These are phyloP conservation scores for Epistrophe eligans DNA, from an alignment of 2,888 invertebrate genomes.

Conservation along the genomic window DNA sequence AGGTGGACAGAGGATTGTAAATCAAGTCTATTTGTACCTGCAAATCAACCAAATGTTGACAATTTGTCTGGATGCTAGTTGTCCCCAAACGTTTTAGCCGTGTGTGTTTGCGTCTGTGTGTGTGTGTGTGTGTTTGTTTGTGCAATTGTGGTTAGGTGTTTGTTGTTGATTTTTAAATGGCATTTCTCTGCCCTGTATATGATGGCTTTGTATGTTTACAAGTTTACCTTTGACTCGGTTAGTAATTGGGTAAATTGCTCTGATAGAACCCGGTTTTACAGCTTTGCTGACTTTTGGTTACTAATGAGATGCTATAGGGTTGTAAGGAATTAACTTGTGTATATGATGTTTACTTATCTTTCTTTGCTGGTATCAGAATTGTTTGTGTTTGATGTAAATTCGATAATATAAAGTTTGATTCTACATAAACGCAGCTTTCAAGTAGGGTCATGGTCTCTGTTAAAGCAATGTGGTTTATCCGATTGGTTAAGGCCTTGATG, in stretches of 20 bases:
- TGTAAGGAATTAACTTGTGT: conserved; percentile 27
- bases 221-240: conserved; percentile 75
- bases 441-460: too few relatives aligned
- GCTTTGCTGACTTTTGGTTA: conserved; percentile 69
- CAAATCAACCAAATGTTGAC: conserved; percentile 75
- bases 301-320: conserved; percentile 61
- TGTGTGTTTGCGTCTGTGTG: conserved; percentile 1
- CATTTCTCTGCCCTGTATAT: conserved; percentile 60
- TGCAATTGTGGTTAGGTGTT: conserved; percentile 19
- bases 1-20: conserved; percentile 35
- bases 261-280: conserved; percentile 54
- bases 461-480: too few relatives aligned
- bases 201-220: conserved; percentile 53
- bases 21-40: conserved; percentile 75
- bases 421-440: too few relatives aligned
- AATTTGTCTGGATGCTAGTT: conserved; percentile 69
- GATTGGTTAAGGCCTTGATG: too few relatives aligned
- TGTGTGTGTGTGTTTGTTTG: not conserved
- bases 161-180: conserved; percentile 63
- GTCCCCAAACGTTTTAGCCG: not conserved
- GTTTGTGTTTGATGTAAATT: conserved; percentile 51
- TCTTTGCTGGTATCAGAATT: conserved; percentile 50
- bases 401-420: not conserved
- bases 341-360: not conserved
- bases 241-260: conserved; percentile 74